Base-by-base conservation (phyloP, 2,113 vertebrate species). In the Trogon melanurus region DNA sequence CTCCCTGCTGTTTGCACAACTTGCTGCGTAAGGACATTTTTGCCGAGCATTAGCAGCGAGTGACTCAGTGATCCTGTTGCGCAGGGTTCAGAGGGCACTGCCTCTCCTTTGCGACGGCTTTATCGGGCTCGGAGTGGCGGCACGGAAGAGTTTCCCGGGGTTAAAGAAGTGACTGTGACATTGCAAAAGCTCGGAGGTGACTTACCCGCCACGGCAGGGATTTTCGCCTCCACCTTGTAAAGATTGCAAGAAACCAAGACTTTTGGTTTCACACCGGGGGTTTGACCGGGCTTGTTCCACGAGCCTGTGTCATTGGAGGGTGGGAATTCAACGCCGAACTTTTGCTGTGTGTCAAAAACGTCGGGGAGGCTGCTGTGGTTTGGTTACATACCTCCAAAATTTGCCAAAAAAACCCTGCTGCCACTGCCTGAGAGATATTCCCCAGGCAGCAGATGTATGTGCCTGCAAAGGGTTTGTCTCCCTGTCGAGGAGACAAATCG, bases 41-140 rank as follows among this genome's bases (percentile, higher is more conserved):
- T 94, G 66, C 75, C 10, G 8, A 78, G 91, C 57, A 0, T 80
- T 75, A 72, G 88, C 78, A 14, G 27, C 1, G 65, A 12, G 73
- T 94, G 93, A 89, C 62, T 97, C 93, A 89, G 50, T 78, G 23
- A 91, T 95, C 87, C 91, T 62, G 84, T 89, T 79, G 54, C 81
- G 7, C 74, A 1, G 78, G 93, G 93, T 94, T 89, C 89, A 57
- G 53, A 95, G 94, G 80, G 81, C 91, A 61, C 85, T 64, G 87
- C 91, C 87, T 66, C 93, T 91, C 70, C 89, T 88, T 67, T n/a
- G 14, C n/a, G 38, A 11, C 16, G 21, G 48, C 83, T 79, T 81
- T 87, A 64, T 82, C 56, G 0, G 47, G 26, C 84, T 91, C 27
- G 1, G 4, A 34, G 90, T 27, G 2, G 6, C 16, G 2, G 72